These are phyloP conservation scores for Crypturellus undulatus DNA, from an alignment of 2,113 vertebrate species.

Conservation along the genomic window DNA sequence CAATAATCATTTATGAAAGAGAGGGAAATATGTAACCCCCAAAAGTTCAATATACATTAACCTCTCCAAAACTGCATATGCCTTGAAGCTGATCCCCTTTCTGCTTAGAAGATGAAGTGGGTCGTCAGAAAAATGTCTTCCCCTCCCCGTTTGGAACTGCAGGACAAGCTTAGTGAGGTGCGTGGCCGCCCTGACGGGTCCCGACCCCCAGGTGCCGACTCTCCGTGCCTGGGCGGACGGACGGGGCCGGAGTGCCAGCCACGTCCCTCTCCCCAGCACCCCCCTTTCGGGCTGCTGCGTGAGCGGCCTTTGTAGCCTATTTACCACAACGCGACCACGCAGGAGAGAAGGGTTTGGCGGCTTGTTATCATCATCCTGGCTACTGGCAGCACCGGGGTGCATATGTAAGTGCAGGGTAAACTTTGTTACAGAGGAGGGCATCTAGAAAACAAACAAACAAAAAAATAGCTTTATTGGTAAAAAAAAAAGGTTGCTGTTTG, in stretches of 20 bases:
- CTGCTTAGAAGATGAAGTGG: not conserved
- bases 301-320: not conserved
- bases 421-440: not conserved
- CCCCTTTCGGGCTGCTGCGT: accelerated
- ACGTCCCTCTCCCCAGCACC: not conserved
- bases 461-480: not conserved
- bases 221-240: accelerated
- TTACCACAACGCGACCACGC: not conserved
- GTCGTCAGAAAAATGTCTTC: not conserved
- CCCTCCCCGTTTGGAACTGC: not conserved
- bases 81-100: not conserved
- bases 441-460: not conserved
- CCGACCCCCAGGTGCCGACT: not conserved
- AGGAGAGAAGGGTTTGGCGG: not conserved
- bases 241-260: not conserved
- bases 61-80: accelerated
- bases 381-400: not conserved
- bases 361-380: not conserved
- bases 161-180: not conserved
- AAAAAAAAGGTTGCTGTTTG: not conserved
- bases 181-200: accelerated
- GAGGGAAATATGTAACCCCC: not conserved
- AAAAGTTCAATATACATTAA: not conserved
- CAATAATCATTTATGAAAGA: not conserved
- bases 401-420: not conserved